Percentiles rank a stretch among this genome's conserved stretches.
Evolutionary conservation across 2,113 vertebrate genomes (phyloP).

Genomic region (Malurus elegans): DNA sequence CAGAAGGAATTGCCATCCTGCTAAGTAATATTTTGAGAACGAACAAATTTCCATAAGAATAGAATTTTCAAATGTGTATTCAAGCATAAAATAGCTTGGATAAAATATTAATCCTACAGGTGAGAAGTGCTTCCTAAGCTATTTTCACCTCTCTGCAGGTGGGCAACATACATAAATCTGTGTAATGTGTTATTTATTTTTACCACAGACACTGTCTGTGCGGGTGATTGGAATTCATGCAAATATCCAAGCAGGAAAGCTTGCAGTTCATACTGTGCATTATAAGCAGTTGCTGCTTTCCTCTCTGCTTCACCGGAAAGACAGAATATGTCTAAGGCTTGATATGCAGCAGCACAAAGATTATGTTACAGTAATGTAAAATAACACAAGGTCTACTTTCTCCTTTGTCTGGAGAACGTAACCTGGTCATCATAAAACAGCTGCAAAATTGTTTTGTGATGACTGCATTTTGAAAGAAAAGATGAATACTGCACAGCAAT

Average conservation of each 20-base stretch:
- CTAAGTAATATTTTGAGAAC: background rate
- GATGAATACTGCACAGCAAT: background rate
- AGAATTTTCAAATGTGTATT: background rate
- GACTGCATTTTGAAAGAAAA: background rate
- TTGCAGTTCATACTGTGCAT: background rate
- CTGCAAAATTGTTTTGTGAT: background rate
- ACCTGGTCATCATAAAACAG: background rate
- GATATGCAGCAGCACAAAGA: background rate
- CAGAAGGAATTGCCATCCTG: background rate
- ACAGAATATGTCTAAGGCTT: background rate
- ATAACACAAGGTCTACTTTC: background rate
- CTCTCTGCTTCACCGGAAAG: background rate
- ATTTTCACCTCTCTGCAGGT: slow-evolving; percentile 1
- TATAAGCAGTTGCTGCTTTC: background rate
- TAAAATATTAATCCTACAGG: slow-evolving; percentile 23
- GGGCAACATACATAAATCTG: background rate
- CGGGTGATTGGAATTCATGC: background rate
- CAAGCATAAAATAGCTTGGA: slow-evolving; percentile 23
- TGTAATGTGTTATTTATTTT: slow-evolving; percentile 1
- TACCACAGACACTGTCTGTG: background rate
- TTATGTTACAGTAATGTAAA: background rate
- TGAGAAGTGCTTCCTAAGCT: slow-evolving; percentile 12
- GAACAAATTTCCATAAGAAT: background rate
- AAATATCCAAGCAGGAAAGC: background rate
- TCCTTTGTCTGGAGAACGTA: background rate